Conservation (phyloP, 2,888 invertebrate genomes). For the Microctonus hyperodae region DNA sequence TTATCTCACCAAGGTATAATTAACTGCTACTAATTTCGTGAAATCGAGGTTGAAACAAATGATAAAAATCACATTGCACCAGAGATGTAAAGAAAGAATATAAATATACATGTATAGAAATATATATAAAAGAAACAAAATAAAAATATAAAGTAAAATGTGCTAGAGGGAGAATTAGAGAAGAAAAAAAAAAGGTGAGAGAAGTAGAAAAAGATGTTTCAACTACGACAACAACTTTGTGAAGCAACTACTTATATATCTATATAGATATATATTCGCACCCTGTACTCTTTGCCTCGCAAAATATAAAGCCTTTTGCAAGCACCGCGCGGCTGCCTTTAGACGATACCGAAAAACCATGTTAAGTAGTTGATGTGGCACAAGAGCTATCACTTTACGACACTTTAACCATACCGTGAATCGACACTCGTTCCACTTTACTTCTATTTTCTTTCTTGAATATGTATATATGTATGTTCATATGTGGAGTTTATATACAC, state of each 20-base stretch:
- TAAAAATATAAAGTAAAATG: neutral
- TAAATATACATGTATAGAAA: no score
- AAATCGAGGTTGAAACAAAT: slow-evolving; percentile 41
- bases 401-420: slow-evolving; percentile 29
- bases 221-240: neutral
- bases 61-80: slow-evolving; percentile 14
- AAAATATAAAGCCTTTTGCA: slow-evolving; percentile 10
- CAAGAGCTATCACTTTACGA: slow-evolving; percentile 32
- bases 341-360: slow-evolving; percentile 32
- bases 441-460: slow-evolving; percentile 8
- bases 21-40: slow-evolving; percentile 43
- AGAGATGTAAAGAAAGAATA: no score
- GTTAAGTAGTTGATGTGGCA: slow-evolving; percentile 38
- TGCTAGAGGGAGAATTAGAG: neutral
- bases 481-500: no score
- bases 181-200: neutral
- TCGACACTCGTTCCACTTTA: slow-evolving; percentile 31
- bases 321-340: slow-evolving; percentile 29
- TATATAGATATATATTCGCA: neutral
- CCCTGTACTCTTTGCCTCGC: neutral
- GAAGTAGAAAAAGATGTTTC: slow-evolving; percentile 2
- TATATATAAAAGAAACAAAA: neutral
- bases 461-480: slow-evolving; percentile 5
- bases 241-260: neutral
- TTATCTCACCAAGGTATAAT: slow-evolving; percentile 41